Percentiles rank a stretch among this genome's conserved stretches.
phyloP scores from a whole-genome alignment of 1,140 invertebrate genomes.

The Apis mellifera region DNA sequence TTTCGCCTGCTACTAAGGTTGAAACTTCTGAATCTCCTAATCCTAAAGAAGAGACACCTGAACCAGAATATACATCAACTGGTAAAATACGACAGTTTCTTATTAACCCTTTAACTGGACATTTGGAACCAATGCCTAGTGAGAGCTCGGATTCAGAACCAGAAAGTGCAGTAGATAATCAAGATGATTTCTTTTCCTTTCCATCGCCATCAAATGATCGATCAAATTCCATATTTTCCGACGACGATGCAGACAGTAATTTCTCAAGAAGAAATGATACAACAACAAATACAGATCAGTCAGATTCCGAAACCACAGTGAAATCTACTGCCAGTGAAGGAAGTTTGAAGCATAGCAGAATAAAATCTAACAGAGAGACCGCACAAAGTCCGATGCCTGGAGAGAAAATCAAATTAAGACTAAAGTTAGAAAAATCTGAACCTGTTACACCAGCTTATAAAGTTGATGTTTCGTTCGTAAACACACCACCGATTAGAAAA shows the following conservation, averaged over 20 bases:
- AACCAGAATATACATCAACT: conserved; percentile 79
- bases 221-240: conserved; percentile 84
- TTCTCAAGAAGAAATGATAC: conserved; percentile 81
- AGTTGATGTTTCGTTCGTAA: conserved; percentile 89
- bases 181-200: conserved; percentile 83
- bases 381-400: conserved; percentile 80
- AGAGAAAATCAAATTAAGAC: conserved; percentile 91
- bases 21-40: conserved; percentile 59
- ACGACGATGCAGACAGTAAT: conserved; percentile 82
- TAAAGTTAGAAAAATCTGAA: conserved; percentile 92
- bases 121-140: conserved; percentile 90
- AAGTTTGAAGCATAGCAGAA: conserved; percentile 78
- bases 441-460: conserved; percentile 89
- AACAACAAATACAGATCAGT: conserved; percentile 83
- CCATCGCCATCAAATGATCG: conserved; percentile 82
- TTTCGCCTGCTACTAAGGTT: conserved; percentile 44
- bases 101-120: conserved; percentile 93
- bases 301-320: conserved; percentile 84
- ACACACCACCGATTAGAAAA: conserved; percentile 81
- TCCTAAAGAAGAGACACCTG: conserved; percentile 62
- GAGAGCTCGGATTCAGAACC: conserved; percentile 82
- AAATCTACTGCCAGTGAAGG: conserved; percentile 83
- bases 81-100: conserved; percentile 88
- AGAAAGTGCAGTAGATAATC: conserved; percentile 81
- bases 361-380: conserved; percentile 76